Conservation (phyloP, 1,140 invertebrate species). For the Drosophila bifasciata region DNA sequence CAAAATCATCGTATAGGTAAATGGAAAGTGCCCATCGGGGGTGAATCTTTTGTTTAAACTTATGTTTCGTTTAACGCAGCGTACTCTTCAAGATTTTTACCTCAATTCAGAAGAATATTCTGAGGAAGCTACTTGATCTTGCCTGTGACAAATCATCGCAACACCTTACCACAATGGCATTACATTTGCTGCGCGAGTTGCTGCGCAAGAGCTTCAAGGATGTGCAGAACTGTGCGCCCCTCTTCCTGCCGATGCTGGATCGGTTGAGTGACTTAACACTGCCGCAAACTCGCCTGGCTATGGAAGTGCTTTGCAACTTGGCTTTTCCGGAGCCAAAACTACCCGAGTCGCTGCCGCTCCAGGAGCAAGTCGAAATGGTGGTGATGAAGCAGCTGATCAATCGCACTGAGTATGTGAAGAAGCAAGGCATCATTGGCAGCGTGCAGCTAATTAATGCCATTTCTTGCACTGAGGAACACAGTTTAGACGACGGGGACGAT, state of each 20-base stretch:
- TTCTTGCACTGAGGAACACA: slow-evolving; percentile 52
- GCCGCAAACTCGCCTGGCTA: slow-evolving; percentile 85
- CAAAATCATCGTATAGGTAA: slow-evolving; percentile 66
- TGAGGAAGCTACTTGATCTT: slow-evolving; percentile 73
- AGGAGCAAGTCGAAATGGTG: slow-evolving; percentile 87
- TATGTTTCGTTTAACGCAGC: slow-evolving; percentile 18
- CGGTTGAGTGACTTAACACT: slow-evolving; percentile 86
- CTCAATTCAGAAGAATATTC: slow-evolving; percentile 72
- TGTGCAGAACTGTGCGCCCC: slow-evolving; percentile 76
- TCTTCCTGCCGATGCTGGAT: slow-evolving; percentile 85
- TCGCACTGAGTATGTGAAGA: slow-evolving; percentile 83
- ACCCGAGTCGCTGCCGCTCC: slow-evolving; percentile 84
- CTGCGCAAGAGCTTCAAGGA: slow-evolving; percentile 67
- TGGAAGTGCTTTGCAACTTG: slow-evolving; percentile 85
- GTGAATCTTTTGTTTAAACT: too few species aligned
- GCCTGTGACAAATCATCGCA: slow-evolving; percentile 74
- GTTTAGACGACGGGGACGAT: slow-evolving; percentile 14
- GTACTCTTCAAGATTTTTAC: slow-evolving; percentile 72
- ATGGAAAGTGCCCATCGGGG: too few species aligned
- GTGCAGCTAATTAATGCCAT: slow-evolving; percentile 84
- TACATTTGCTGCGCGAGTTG: slow-evolving; percentile 69
- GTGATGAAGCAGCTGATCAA: slow-evolving; percentile 87
- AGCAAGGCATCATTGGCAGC: slow-evolving; percentile 84
- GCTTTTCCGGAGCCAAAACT: slow-evolving; percentile 85
- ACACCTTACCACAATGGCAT: slow-evolving; percentile 66